Evolutionary conservation across 1,140 invertebrate genomes (phyloP), one percentile per base, ranked within the genome.

Genomic region (Diuraphis noxia): DNA sequence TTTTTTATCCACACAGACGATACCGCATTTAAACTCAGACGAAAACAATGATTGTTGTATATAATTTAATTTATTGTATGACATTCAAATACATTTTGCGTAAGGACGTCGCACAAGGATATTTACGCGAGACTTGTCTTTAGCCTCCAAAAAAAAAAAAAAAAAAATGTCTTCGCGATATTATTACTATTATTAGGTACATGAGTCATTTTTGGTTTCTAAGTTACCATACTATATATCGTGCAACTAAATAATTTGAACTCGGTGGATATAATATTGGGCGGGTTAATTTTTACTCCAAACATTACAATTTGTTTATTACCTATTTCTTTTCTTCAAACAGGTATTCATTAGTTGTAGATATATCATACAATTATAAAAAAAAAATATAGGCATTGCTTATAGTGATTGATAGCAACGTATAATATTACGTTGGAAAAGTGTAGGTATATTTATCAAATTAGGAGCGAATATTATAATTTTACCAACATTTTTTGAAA

Each of bases 71-170:
- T 72, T 72, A 72, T 72, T 72, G 19, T 5, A 72, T 72, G 56
- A n/a, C 56, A 72, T 72, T 72, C 56, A 72, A n/a, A 72, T 72
- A 72, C 30, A n/a, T 72, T 72, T 72, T 19, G 56, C 56, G 56
- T 72, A 72, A 72, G 56, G 56, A 72, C 56, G 5, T 5, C 56
- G 56, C n/a, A 72, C 56, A 72, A 72, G 56, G 56, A 72, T 72
- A 72, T 1, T 1, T 17, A n/a, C 30, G 13, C 46, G 46, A 49
- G 46, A 72, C 30, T 72, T 72, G 56, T 72, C 56, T 72, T 72
- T 72, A 72, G 56, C 56, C 56, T 72, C 56, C 56, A 72, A 72
- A 72, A 72, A 34, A 72, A 63, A 63, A 63, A 63, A 63, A 63
- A 63, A 63, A 63, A 63, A 56, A 56, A 56, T 63, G 30, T n/a